phyloP scores from a whole-genome alignment of 2,113 vertebrate genomes.

The zebrafish (Danio rerio) region DNA sequence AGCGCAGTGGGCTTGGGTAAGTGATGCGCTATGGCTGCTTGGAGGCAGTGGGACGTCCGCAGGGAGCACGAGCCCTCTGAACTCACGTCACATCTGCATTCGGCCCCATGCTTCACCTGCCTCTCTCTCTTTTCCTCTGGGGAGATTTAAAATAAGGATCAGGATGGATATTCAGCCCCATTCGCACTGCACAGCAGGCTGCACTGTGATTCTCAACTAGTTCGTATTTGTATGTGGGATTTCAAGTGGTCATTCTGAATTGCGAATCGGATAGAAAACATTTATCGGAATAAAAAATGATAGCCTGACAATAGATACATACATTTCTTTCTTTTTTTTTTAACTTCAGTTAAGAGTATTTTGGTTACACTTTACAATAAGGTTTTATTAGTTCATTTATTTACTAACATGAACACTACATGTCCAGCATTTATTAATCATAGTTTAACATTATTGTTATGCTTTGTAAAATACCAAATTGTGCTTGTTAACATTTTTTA shows the following conservation, averaged over 20 bases:
- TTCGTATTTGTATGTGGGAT: neutral
- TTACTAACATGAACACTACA: too few species aligned
- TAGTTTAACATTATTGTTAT: too few species aligned
- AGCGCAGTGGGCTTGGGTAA: slow-evolving; percentile 46
- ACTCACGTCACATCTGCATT: slow-evolving; percentile 52
- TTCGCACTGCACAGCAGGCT: neutral
- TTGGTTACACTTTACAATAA: too few species aligned
- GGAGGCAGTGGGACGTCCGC: slow-evolving; percentile 52
- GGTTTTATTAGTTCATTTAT: too few species aligned
- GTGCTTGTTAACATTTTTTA: too few species aligned
- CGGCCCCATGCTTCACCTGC: slow-evolving; percentile 50
- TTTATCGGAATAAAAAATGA: too few species aligned
- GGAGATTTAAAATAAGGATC: slow-evolving; percentile 37
- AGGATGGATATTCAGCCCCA: slow-evolving; percentile 29
- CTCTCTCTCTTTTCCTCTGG: slow-evolving; percentile 2
- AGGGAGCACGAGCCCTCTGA: slow-evolving; percentile 56
- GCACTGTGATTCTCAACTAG: neutral
- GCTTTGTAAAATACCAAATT: too few species aligned
- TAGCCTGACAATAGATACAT: too few species aligned
- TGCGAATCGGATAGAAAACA: too few species aligned
- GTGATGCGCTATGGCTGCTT: slow-evolving; percentile 52
- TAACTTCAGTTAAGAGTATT: too few species aligned
- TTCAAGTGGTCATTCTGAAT: neutral
- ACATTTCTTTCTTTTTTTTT: too few species aligned
- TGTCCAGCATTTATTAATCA: too few species aligned